Base-by-base conservation (phyloP, 2,797 vertebrate genomes). In the Siniperca scherzeri region DNA sequence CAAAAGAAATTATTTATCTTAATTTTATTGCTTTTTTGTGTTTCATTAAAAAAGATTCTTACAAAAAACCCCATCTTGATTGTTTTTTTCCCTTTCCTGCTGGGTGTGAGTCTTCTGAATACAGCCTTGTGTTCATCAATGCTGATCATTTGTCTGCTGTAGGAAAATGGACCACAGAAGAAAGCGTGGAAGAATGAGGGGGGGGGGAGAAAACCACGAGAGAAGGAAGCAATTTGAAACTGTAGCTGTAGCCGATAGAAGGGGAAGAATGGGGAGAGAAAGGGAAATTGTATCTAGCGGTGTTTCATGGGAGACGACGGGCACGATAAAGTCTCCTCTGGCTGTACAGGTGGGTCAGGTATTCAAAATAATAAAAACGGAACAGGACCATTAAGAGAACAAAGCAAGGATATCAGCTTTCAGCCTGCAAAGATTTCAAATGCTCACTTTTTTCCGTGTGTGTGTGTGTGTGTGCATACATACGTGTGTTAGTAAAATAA, bases 11-110 rank as follows among this genome's bases (percentile, higher is more conserved):
- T 96, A 96, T 96, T 96, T 96, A 96, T 96, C 95, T 96, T 96
- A 96, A 96, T 95, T 96, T 96, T 96, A 96, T 96, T 96, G 95
- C 94, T 93, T 95, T 95, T 94, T 96, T 95, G 94, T 94, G 94
- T 96, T 96, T 96, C 90, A 96, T 95, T 94, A 96, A 96, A 96
- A 92, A 92, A 90, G 83, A 91, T 93, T 93, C 89, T 90, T 93
- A 93, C 85, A 88, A 89, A 91, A 59, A 48, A 52, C 13, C 13
- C 14, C 16, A 75, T 57, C 16, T 77, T 30, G 5, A 36, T 59
- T 68, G 30, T 30, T 81, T 42, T 62, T 74, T 66, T 78, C 3
- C 5, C 33, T 48, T 77, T 77, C 3, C 68, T 70, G 68, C 36
- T 73, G 77, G 78, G 80, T 80, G 78, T 80, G 80, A 89, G 81